A percentile compares a stretch with the other conserved stretches of the same genome.
Evolutionary conservation across 2,888 invertebrate genomes (phyloP).

Genomic region (Dolichopus griseipennis): DNA sequence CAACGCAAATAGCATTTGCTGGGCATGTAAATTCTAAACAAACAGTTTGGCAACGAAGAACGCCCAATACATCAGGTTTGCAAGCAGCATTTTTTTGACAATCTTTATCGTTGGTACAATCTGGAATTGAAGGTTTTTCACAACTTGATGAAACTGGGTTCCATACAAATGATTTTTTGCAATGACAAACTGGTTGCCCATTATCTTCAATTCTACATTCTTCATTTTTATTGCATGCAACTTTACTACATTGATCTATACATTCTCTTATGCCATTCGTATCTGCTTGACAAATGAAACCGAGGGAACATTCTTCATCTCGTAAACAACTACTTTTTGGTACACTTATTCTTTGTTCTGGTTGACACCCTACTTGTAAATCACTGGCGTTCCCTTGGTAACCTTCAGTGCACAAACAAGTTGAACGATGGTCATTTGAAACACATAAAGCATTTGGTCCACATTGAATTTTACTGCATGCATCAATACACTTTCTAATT

Average conservation of each 20-base stretch:
- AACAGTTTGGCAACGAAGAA: slow-evolving; percentile 69
- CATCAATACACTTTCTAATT: slow-evolving; percentile 73
- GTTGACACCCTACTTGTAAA: slow-evolving; percentile 67
- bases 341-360: slow-evolving; percentile 50
- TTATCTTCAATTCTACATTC: slow-evolving; percentile 58
- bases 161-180: slow-evolving; percentile 69
- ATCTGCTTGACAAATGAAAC: slow-evolving; percentile 59
- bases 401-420: slow-evolving; percentile 77
- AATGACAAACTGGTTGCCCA: slow-evolving; percentile 68
- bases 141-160: slow-evolving; percentile 73
- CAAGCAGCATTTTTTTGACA: slow-evolving; percentile 65
- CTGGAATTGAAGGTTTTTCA: slow-evolving; percentile 79
- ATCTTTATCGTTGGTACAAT: slow-evolving; percentile 62
- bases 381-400: slow-evolving; percentile 76
- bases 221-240: slow-evolving; percentile 77
- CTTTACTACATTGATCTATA: slow-evolving; percentile 66
- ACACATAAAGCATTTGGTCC: slow-evolving; percentile 85
- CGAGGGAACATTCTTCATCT: slow-evolving; percentile 63
- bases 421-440: slow-evolving; percentile 72
- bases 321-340: slow-evolving; percentile 50
- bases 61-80: slow-evolving; percentile 73
- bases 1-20: slow-evolving; percentile 70
- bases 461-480: slow-evolving; percentile 78
- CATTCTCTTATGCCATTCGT: slow-evolving; percentile 59
- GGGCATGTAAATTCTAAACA: slow-evolving; percentile 79